Conservation (phyloP, 2,888 invertebrate species). For the Scaptomyza flava region DNA sequence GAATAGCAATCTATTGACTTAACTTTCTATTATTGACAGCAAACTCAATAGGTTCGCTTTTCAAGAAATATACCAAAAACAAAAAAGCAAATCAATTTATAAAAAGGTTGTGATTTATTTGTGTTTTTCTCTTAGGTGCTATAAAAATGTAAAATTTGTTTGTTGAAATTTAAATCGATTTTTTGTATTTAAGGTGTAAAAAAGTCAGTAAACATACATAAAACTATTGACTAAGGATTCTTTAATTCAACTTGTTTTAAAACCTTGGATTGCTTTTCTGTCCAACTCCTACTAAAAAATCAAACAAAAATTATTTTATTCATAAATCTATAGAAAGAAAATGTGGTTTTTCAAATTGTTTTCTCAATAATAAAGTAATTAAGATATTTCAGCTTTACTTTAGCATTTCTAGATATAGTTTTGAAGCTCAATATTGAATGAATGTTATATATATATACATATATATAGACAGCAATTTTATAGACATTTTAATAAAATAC, state of each 20-base stretch:
- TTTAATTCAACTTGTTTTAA: background rate
- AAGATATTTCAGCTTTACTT: no score
- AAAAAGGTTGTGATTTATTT: background rate
- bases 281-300: no score
- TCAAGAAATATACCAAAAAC: background rate
- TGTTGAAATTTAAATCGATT: background rate
- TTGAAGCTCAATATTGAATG: no score
- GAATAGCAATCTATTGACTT: constrained; percentile 30
- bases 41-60: background rate
- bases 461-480: no score
- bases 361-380: no score
- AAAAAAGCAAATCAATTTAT: background rate
- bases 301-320: no score
- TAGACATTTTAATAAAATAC: no score
- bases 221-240: background rate
- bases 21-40: constrained; percentile 24
- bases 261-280: background rate
- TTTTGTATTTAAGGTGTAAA: background rate
- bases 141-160: background rate
- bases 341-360: no score
- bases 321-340: no score
- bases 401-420: no score
- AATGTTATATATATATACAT: no score
- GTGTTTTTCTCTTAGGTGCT: background rate
- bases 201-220: background rate